phyloP scores from a whole-genome alignment of 2,113 vertebrate genomes.

The Miniopterus natalensis region DNA sequence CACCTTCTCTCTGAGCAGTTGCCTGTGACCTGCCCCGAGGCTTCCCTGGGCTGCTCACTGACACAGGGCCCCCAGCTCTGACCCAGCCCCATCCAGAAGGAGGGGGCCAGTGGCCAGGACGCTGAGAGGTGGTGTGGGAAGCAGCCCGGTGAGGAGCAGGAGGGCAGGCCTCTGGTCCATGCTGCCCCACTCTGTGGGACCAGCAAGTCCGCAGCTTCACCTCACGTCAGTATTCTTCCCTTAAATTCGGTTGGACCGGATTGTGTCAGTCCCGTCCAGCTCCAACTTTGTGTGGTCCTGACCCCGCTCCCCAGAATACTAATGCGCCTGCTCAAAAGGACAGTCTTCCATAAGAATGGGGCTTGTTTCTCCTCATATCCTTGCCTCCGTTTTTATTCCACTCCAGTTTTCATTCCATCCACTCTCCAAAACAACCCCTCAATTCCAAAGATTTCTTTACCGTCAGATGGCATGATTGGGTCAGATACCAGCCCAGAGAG shows the following conservation, averaged over 20 bases:
- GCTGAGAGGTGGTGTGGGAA: not conserved
- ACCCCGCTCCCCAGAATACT: slow-evolving; percentile 58
- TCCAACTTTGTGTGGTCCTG: slow-evolving; percentile 71
- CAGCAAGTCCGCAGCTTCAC: not conserved
- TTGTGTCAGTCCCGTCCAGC: not conserved
- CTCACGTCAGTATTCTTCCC: not conserved
- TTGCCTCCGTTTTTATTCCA: slow-evolving; percentile 60
- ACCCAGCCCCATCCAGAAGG: not conserved
- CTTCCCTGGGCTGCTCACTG: not conserved
- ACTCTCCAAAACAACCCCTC: slow-evolving; percentile 55
- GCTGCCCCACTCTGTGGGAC: rapidly evolving
- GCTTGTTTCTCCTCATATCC: slow-evolving; percentile 65
- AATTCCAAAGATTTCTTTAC: not conserved
- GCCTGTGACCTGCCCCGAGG: not conserved
- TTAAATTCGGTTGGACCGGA: not conserved
- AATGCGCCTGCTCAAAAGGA: slow-evolving; percentile 56
- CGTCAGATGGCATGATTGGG: not conserved
- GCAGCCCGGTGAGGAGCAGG: not conserved
- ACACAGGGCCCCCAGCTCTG: not conserved
- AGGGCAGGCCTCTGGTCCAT: not conserved
- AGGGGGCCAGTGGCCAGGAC: not conserved
- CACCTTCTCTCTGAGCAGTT: not conserved
- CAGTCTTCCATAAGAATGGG: slow-evolving; percentile 46
- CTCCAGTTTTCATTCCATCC: slow-evolving; percentile 64
- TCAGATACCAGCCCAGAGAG: not conserved